Base-by-base conservation (phyloP, 2,797 vertebrate species). In the Spea hammondii region DNA sequence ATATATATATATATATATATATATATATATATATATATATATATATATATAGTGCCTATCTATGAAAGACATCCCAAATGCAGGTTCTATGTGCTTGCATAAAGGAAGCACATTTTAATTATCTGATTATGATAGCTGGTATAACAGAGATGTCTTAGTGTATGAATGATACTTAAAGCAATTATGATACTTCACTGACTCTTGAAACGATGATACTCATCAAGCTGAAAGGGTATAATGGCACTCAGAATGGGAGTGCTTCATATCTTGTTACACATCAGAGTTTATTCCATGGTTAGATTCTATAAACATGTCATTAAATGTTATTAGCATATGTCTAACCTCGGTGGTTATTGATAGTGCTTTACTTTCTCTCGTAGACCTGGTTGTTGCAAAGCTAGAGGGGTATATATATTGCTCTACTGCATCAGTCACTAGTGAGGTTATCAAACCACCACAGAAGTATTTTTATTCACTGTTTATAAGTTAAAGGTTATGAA, bases 171-270 rank as follows among this genome's bases (percentile, higher is more conserved):
- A 45, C 45, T 48, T 13, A 67, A 67, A 67, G 46, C 5, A 11
- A 67, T 11, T 46, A 67, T 67, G 46, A 67, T 49, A n/a, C 65
- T 67, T 49, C 5, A 67, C 65, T 48, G 47, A 14, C 46, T 67
- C 65, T 67, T 12, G 4, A 49, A 10, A 48, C 49, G 49, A 67
- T 67, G 46, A 49, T 49, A 13, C 65, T 67, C 45, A 48, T 67
- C 46, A 67, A 11, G 1, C 44, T 46, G 8, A 6, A 32, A 47
- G n/a, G 44, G 10, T 46, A 47, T 47, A 47, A 66, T 66, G 65
- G 55, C 14, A 48, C 65, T 67, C 14, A 5, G 12, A 47, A n/a
- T 46, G 48, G 65, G 12, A 67, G 65, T 4, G 17, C 12, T 11
- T 49, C 44, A 13, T 67, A 49, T 4, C 45, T 48, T 47, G 65